phyloP scores from a whole-genome alignment of 2,888 invertebrate species.

The Esperia sulphurella region DNA sequence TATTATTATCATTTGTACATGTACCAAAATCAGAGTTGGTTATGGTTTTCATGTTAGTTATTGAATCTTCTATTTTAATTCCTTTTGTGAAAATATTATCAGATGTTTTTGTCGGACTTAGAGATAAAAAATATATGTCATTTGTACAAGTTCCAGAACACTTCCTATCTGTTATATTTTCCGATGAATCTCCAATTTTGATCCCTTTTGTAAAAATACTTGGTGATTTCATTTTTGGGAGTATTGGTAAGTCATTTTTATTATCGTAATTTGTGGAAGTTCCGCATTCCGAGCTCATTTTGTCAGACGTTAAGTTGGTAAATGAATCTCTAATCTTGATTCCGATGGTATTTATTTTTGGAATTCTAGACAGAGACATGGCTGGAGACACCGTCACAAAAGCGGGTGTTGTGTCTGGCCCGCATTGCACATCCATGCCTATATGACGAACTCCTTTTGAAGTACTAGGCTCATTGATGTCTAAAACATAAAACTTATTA shows the following conservation, averaged over 20 bases:
- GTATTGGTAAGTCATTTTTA: neutral
- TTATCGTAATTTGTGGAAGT: constrained; percentile 22
- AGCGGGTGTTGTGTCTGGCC: constrained; percentile 42
- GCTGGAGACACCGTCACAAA: constrained; percentile 38
- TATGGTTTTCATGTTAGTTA: neutral
- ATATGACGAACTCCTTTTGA: constrained; percentile 67
- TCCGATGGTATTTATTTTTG: constrained; percentile 35
- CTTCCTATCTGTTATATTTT: neutral
- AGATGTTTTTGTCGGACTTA: neutral
- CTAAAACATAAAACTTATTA: constrained; percentile 29
- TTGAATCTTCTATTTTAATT: constrained; percentile 4
- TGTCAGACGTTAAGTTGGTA: constrained; percentile 18
- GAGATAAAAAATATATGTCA: constrained; percentile 13
- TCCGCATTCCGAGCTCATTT: constrained; percentile 32
- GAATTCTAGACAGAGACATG: constrained; percentile 37
- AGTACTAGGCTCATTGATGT: constrained; percentile 69
- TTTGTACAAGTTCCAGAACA: constrained; percentile 3
- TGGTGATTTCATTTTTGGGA: neutral
- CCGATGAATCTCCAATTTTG: constrained; percentile 14
- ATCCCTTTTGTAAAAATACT: constrained; percentile 9
- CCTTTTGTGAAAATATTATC: neutral
- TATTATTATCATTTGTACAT: constrained; percentile 3
- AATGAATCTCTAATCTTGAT: constrained; percentile 42
- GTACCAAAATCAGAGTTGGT: neutral
- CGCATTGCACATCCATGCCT: constrained; percentile 63